Evolutionary conservation across 2,797 vertebrate species (phyloP), one percentile per base, ranked within the genome.

Genomic region (Gymnodraco acuticeps): DNA sequence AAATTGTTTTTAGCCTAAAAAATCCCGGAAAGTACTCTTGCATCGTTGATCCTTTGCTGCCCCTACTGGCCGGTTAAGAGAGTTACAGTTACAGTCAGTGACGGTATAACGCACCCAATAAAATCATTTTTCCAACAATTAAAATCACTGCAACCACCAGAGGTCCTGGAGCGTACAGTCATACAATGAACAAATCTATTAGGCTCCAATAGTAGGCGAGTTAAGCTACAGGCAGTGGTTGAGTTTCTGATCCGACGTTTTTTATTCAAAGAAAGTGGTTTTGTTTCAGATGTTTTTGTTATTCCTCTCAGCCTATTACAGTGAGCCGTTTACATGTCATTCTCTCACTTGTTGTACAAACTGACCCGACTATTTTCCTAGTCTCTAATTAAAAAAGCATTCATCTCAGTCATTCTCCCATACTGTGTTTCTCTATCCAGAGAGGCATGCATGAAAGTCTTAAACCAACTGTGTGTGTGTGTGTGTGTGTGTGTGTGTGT

Each of bases 391-490:
- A 82, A 89, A 81, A 78, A 77, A 42, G 55, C 70, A 90, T 93
- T 93, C 88, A 91, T 81, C 83, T 23, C 80, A 67, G 68, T 63
- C 88, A 80, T 90, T 93, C 85, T 91, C 86, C 89, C 84, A 83
- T 81, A 77, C 81, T 20, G 69, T 85, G 88, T 86, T 88, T 84
- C 76, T 90, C 70, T 75, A 87, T 87, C 73, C 68, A 14, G 27
- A 82, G 77, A 84, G 78, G 80, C 80, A 59, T 78, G 80, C 77
- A 84, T 87, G 63, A 90, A 91, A 88, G 86, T 84, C 89, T 81
- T 92, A 92, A 93, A 93, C 81, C 86, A 93, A 93, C 90, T 89
- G 48, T 48, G 55, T 64, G 64, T 48, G 61, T 63, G 38, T 64
- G 64, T 73, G 76, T 70, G 64, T 74, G 48, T 62, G 64, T 81